phyloP scores from a whole-genome alignment of 2,888 invertebrate species.

The Harpalus rubripes region DNA sequence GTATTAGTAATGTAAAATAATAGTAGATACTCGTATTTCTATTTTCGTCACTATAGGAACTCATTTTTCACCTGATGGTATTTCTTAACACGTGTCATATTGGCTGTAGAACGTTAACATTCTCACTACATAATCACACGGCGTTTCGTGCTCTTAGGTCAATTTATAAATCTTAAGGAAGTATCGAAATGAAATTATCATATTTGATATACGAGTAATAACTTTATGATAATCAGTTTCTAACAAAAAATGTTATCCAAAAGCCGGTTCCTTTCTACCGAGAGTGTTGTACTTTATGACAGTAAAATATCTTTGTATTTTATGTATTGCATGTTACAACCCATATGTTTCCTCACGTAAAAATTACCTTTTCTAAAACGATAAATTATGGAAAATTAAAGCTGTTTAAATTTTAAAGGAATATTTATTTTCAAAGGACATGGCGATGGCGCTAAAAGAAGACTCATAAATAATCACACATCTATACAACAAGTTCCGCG shows the following conservation, averaged over 20 bases:
- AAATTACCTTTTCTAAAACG: slow-evolving; percentile 51
- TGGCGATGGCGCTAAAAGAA: slow-evolving; percentile 3
- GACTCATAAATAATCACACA: neutral
- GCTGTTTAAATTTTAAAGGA: slow-evolving; percentile 39
- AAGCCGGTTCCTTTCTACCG: slow-evolving; percentile 47
- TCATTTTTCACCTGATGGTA: neutral
- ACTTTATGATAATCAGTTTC: slow-evolving; percentile 55
- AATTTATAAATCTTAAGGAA: slow-evolving; percentile 35
- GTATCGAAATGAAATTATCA: slow-evolving; percentile 55
- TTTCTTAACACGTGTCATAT: neutral
- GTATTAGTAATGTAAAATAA: neutral
- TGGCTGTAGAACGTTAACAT: neutral
- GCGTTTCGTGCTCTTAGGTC: neutral
- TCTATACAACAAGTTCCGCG: neutral
- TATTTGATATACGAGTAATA: slow-evolving; percentile 59
- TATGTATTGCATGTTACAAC: slow-evolving; percentile 52
- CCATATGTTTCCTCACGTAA: slow-evolving; percentile 14
- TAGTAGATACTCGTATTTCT: neutral
- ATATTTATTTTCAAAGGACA: slow-evolving; percentile 19
- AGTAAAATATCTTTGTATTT: slow-evolving; percentile 52
- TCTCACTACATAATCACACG: neutral
- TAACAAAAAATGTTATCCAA: slow-evolving; percentile 48
- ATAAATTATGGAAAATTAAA: slow-evolving; percentile 54
- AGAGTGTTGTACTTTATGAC: slow-evolving; percentile 51
- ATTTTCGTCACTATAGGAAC: neutral